Percentiles rank a stretch among this genome's conserved stretches.
phyloP scores from a whole-genome alignment of 1,140 invertebrate genomes.

The Pristionchus pacificus region DNA sequence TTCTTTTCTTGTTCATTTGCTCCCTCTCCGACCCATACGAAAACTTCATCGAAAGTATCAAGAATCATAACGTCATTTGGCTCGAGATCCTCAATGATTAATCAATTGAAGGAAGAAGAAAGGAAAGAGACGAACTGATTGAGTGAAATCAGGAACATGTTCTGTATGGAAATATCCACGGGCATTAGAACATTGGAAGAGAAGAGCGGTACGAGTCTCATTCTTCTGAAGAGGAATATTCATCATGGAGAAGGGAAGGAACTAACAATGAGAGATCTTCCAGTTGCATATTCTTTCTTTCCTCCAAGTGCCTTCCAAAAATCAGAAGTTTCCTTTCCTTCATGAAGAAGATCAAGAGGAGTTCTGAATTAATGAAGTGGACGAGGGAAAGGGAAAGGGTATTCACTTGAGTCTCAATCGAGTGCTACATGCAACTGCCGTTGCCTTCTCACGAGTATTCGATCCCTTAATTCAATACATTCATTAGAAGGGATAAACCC shows the following conservation, averaged over 20 bases:
- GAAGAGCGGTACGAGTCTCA: background rate
- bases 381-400: background rate
- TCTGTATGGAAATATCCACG: background rate
- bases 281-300: background rate
- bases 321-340: background rate
- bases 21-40: slow-evolving; percentile 71
- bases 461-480: background rate
- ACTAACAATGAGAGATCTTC: background rate
- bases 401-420: background rate
- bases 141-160: background rate
- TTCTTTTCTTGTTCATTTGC: slow-evolving; percentile 67
- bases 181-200: background rate
- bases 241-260: background rate
- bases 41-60: slow-evolving; percentile 71
- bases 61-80: slow-evolving; percentile 73
- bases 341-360: background rate
- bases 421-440: background rate
- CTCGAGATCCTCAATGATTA: slow-evolving; percentile 69
- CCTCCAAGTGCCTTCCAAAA: background rate
- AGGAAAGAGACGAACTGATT: background rate
- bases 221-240: background rate
- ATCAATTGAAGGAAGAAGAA: too few species aligned
- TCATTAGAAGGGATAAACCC: background rate
- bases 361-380: background rate
- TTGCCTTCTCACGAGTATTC: background rate